Evolutionary conservation across 2,888 invertebrate species (phyloP), one percentile per base, ranked within the genome.

Genomic region (Diplolepis rosae): DNA sequence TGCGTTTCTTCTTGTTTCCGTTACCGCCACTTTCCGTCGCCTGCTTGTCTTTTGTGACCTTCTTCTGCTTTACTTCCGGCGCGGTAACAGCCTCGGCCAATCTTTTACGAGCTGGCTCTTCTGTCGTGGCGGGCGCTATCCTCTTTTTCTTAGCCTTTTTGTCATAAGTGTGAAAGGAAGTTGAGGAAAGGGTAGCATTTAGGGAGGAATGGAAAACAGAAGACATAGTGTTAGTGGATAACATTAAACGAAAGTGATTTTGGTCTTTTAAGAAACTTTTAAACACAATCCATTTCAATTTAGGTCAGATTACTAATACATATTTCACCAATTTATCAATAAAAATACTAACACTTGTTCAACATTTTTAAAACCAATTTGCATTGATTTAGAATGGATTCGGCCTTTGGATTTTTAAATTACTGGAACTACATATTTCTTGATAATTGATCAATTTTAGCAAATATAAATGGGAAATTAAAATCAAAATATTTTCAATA

Each of bases 1-100:
- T 93, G 71, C 92, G 86, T 7, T 90, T 89, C 82, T 92, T 92
- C 75, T 27, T 86, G n/a, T 91, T 89, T 65, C 68, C 72, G 88
- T 80, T 92, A 91, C 85, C 91, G 91, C 65, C 28, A 52, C 32
- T 91, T 91, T 51, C 91, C 88, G 89, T 84, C 4, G 89, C 88
- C 84, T 76, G 70, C 65, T 79, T 79, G n/a, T 77, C 77, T 28
- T 79, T 78, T 15, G 70, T 35, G 32, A 69, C 30, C 56, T 79
- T 70, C 56, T 80, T 79, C 72, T 76, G 78, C 65, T 83, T 83
- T 5, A 73, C 68, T 2, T 75, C 74, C 5, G 65, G 67, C 24
- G 45, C 70, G 22, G 35, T 61, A 45, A 74, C 52, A 3, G 76
- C 75, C 15, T 87, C 87, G 1, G 83, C 77, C 5, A 82, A 68